These are phyloP conservation scores for Melinaea marsaeus DNA, from an alignment of 2,888 invertebrate species.

Conservation along the genomic window DNA sequence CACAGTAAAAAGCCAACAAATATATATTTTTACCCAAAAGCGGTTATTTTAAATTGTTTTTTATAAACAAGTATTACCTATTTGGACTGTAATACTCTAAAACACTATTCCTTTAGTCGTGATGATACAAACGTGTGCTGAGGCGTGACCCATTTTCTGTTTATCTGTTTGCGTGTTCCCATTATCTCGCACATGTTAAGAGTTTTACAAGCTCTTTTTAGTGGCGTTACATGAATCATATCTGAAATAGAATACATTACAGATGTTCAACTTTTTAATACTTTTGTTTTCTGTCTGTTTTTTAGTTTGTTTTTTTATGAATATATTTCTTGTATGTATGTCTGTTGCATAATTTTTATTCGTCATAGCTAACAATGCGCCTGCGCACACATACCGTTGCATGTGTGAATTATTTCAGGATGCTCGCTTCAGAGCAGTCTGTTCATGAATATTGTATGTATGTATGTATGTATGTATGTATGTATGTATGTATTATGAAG, in stretches of 20 bases:
- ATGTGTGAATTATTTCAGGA: slow-evolving; percentile 49
- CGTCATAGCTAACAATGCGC: slow-evolving; percentile 9
- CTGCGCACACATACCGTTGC: slow-evolving; percentile 29
- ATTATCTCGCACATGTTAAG: background rate
- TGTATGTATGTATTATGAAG: no score
- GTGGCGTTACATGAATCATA: background rate
- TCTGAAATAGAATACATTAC: background rate
- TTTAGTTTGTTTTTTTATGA: no score
- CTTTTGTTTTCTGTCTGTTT: no score
- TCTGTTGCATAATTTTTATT: no score
- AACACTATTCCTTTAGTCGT: background rate
- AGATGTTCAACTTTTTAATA: no score
- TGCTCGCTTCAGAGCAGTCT: slow-evolving; percentile 26
- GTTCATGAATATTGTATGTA: no score
- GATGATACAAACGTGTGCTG: background rate
- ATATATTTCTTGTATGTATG: no score
- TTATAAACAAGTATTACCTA: no score
- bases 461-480: no score
- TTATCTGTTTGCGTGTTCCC: slow-evolving; percentile 1
- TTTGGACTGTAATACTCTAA: background rate
- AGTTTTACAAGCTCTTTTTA: slow-evolving; percentile 1
- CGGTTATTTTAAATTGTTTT: no score
- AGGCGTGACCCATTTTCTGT: slow-evolving; percentile 1
- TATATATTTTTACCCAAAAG: no score
- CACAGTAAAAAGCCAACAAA: no score